Evolutionary conservation across 2,113 vertebrate genomes (phyloP), one percentile per base, ranked within the genome.

Genomic region (Prunella fulvescens): DNA sequence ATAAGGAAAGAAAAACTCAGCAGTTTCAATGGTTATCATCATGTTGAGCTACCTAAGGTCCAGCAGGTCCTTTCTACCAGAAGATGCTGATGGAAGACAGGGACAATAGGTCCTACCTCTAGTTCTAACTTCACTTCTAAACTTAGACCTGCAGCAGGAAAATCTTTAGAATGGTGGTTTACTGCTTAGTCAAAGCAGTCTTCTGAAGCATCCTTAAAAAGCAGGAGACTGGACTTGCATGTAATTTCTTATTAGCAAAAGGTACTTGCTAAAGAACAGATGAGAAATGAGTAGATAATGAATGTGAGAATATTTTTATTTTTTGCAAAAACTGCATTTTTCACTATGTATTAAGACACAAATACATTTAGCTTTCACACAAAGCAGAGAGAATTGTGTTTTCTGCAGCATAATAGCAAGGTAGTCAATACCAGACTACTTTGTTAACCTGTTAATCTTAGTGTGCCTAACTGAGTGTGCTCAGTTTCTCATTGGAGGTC

Each of bases 271-370:
- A 50, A 72, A 86, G 24, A 81, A 76, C 31, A 78, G 78, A 25
- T 35, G 37, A 83, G 31, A 74, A 92, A 58, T 53, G 9, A 79
- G 11, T 50, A 81, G 31, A 54, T 67, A 48, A 40, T 31, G 23
- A 92, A 54, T 0, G 0, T 35, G 70, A 51, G 37, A 42, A 31
- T 76, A 42, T 48, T 47, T 85, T 51, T 62, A 19, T 20, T 47
- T 91, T 64, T 81, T 67, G 7, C 9, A 86, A 92, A 77, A 81
- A 57, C n/a, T 28, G 19, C 3, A 15, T 88, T 94, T 91, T 57
- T 15, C 6, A 12, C 14, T 50, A 1, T 14, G 0, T 69, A 31
- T 35, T 42, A 45, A 72, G 40, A 35, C 45, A n/a, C 1, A 0
- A 35, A 33, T 26, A 23, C 10, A 18, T 86, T 58, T 56, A 67